Evolutionary conservation across 2,797 vertebrate species (phyloP), one percentile per base, ranked within the genome.

Genomic region (Orientallactaga sibirica): DNA sequence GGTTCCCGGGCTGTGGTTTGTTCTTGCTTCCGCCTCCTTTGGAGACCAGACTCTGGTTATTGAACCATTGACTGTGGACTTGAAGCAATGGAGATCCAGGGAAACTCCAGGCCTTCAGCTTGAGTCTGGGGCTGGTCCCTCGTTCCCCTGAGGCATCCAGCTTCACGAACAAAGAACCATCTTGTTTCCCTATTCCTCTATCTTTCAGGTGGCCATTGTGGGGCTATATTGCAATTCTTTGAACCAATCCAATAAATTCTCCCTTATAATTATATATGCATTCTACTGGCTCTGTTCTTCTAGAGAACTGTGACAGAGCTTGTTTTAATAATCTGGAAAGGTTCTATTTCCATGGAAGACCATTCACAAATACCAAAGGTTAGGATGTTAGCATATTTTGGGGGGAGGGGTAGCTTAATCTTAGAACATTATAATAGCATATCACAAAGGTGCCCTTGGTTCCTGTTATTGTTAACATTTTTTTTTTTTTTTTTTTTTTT

Each of bases 31-130:
- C 15, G 5, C 20, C 18, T 11, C 22, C 3, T 6, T 9, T 27
- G 7, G 7, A 3, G 7, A 70, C 10, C 6, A 25, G 7, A 19
- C 4, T 14, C 1, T 7, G 18, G 9, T 10, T n/a, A 70, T 48
- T 62, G 4, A 41, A 43, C 20, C 41, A 15, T n/a, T 64, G 37
- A 22, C 55, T n/a, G 3, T 0, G 73, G 7, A 52, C 3, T 22
- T 29, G 5, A 3, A 48, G 25, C 37, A 71, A 16, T 16, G 6
- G 1, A 7, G 55, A n/a, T 16, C n/a, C 48, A 58, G n/a, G 68
- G 15, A 12, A 62, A 3, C 18, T 7, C 12, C 19, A n/a, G 41
- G 25, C 3, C 3, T n/a, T 55, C 16, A 12, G 3, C 18, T 11
- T 24, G 41, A 10, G 22, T 12, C 52, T 20, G 3, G 12, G 10